A percentile compares a stretch with the other conserved stretches of the same genome.
These are phyloP conservation scores for Papilio polytes DNA, from an alignment of 1,140 invertebrate genomes.

Conservation along the genomic window DNA sequence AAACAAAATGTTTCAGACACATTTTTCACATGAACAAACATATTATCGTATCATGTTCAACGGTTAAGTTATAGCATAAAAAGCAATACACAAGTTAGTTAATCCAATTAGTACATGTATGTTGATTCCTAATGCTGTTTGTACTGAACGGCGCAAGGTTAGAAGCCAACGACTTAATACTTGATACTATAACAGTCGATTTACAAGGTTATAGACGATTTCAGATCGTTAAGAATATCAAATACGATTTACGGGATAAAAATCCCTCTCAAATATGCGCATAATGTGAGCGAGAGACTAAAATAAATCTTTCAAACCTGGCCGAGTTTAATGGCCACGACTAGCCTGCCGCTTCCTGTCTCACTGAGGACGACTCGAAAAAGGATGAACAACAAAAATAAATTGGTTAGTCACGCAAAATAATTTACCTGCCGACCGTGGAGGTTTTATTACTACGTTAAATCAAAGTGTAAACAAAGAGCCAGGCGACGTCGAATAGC, in stretches of 20 bases:
- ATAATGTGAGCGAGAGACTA: constrained; percentile 6
- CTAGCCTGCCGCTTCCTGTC: not conserved
- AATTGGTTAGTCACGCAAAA: constrained; percentile 24
- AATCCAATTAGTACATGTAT: constrained; percentile 13
- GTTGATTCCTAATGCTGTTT: constrained; percentile 25
- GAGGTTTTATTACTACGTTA: constrained; percentile 2
- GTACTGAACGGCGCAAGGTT: constrained; percentile 1
- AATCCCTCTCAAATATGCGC: not conserved
- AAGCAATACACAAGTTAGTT: constrained; percentile 2
- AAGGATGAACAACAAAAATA: constrained; percentile 24
- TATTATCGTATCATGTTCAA: not conserved
- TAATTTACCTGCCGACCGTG: constrained; percentile 12
- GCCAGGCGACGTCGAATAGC: not conserved
- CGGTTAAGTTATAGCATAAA: not conserved
- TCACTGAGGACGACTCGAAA: not conserved
- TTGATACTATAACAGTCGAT: not conserved
- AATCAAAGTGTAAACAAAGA: constrained; percentile 10
- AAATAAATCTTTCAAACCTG: constrained; percentile 22
- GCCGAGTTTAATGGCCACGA: constrained; percentile 22
- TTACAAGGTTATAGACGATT: not conserved
- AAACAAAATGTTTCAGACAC: not conserved
- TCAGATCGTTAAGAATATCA: constrained; percentile 6
- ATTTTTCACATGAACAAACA: not conserved
- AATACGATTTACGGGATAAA: constrained; percentile 4
- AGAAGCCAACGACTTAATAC: constrained; percentile 3